These are phyloP conservation scores for Amphiprion percula DNA, from an alignment of 2,113 vertebrate species.

Conservation along the genomic window DNA sequence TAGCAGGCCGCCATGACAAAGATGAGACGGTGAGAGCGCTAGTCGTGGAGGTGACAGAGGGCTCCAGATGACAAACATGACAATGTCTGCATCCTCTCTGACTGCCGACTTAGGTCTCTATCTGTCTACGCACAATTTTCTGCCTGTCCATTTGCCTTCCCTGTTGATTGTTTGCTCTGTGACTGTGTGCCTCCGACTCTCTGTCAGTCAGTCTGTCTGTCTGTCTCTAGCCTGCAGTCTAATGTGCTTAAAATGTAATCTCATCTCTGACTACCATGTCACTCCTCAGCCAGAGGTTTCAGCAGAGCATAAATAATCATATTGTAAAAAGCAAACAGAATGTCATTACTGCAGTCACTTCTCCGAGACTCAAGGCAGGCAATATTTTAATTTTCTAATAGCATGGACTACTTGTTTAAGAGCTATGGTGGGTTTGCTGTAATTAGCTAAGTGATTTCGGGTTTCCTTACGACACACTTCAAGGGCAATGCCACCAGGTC, in stretches of 20 bases:
- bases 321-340: constrained; percentile 56
- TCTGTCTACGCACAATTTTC: constrained; percentile 40
- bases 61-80: constrained; percentile 55
- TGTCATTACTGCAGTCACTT: constrained; percentile 42
- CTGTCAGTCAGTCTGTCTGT: constrained; percentile 8
- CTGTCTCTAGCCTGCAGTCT: constrained; percentile 26
- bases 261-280: constrained; percentile 40
- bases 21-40: constrained; percentile 31
- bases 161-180: constrained; percentile 22
- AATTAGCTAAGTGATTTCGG: constrained; percentile 75
- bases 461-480: constrained; percentile 40
- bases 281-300: constrained; percentile 33
- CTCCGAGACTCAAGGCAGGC: constrained; percentile 8
- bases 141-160: constrained; percentile 38
- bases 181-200: constrained; percentile 4
- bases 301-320: constrained; percentile 57
- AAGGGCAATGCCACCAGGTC: constrained; percentile 24
- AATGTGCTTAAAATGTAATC: constrained; percentile 45
- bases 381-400: constrained; percentile 74
- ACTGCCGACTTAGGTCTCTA: constrained; percentile 40
- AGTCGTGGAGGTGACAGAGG: constrained; percentile 48
- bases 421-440: constrained; percentile 32
- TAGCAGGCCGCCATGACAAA: constrained; percentile 39
- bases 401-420: constrained; percentile 29
- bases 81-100: constrained; percentile 43